These are phyloP conservation scores for Diachasma alloeum DNA, from an alignment of 1,140 invertebrate species.

Conservation along the genomic window DNA sequence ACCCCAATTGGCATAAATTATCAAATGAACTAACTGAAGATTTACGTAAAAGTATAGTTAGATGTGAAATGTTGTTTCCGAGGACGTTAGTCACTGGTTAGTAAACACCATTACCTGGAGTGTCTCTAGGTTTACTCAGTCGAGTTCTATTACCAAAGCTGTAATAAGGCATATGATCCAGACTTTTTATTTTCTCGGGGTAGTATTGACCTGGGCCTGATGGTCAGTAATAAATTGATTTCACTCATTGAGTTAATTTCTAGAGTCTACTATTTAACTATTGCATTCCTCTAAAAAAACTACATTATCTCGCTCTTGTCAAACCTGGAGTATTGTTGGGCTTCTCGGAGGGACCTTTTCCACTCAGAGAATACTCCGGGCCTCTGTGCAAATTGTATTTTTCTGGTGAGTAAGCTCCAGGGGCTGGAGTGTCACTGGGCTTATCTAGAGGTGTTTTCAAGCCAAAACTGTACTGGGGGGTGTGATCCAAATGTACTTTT, in stretches of 20 bases:
- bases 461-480: slow-evolving; percentile 68
- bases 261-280: not conserved
- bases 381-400: slow-evolving; percentile 39
- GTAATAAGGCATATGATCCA: slow-evolving; percentile 62
- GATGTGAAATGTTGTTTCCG: not conserved
- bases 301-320: not conserved
- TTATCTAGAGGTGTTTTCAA: slow-evolving; percentile 66
- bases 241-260: slow-evolving; percentile 18
- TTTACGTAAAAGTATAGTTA: not conserved
- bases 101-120: slow-evolving; percentile 47
- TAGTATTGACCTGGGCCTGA: slow-evolving; percentile 44
- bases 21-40: not conserved
- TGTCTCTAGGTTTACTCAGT: slow-evolving; percentile 45
- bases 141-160: slow-evolving; percentile 68
- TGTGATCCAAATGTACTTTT: slow-evolving; percentile 67
- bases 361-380: slow-evolving; percentile 33
- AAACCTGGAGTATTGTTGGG: slow-evolving; percentile 28
- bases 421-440: slow-evolving; percentile 58
- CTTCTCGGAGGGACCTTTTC: slow-evolving; percentile 51
- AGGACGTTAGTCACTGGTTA: slow-evolving; percentile 14
- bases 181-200: slow-evolving; percentile 47
- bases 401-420: slow-evolving; percentile 42
- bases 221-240: slow-evolving; percentile 20
- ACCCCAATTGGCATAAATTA: not conserved
- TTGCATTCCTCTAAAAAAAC: not conserved